A percentile compares a stretch with the other conserved stretches of the same genome.
These are phyloP conservation scores for Origma solitaria DNA, from an alignment of 2,113 vertebrate genomes.

Conservation along the genomic window DNA sequence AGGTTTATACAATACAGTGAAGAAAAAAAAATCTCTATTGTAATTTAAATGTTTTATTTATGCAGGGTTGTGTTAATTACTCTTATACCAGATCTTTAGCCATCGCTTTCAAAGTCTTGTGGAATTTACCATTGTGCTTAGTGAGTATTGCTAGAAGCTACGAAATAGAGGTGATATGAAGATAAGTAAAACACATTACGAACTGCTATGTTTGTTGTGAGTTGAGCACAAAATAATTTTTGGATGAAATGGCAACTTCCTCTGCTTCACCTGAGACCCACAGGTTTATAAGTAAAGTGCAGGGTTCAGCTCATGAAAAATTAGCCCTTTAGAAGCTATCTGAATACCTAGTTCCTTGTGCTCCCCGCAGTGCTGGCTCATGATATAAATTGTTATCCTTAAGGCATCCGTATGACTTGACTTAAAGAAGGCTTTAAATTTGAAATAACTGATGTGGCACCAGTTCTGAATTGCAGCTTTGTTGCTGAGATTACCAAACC, in stretches of 20 bases:
- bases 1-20: background rate
- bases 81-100: background rate
- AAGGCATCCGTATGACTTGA: background rate
- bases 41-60: background rate
- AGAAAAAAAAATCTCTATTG: background rate
- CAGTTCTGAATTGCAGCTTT: background rate
- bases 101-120: background rate
- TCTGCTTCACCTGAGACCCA: background rate
- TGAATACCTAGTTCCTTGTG: background rate
- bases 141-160: background rate
- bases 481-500: background rate
- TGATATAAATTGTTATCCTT: background rate
- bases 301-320: background rate
- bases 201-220: background rate
- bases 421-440: background rate
- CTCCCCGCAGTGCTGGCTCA: background rate
- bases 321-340: background rate
- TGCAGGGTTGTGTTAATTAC: background rate
- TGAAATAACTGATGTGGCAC: background rate
- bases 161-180: background rate
- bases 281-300: background rate
- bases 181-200: background rate
- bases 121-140: background rate
- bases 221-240: background rate
- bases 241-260: background rate